A percentile compares a stretch with the other conserved stretches of the same genome.
phyloP scores from a whole-genome alignment of 1,140 invertebrate species.

The Caligus rogercresseyi region DNA sequence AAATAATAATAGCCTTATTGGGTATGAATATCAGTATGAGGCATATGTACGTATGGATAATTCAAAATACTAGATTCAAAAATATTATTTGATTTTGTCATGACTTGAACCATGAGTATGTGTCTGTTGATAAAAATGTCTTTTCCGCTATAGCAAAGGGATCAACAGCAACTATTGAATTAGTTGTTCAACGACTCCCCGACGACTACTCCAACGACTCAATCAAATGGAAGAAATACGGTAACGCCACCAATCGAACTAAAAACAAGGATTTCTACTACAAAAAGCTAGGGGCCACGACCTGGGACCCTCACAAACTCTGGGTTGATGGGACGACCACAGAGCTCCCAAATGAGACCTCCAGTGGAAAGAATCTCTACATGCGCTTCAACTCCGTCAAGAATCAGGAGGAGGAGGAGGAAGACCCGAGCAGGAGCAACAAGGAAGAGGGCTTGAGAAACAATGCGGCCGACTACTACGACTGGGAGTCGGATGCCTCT shows the following conservation, averaged over 20 bases:
- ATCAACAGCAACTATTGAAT: not conserved
- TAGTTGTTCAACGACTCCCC: not conserved
- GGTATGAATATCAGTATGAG: no score
- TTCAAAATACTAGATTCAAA: no score
- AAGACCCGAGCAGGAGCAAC: not conserved
- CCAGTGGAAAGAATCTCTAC: not conserved
- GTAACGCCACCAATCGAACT: not conserved
- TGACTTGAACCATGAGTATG: no score
- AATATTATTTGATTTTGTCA: no score
- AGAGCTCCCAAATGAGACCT: not conserved
- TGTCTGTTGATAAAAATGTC: no score
- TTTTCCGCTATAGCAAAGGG: not conserved
- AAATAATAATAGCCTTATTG: no score
- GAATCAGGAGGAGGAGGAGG: slow-evolving; percentile 3
- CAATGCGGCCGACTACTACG: not conserved
- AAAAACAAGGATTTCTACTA: not conserved
- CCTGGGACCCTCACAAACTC: not conserved
- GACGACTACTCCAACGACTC: not conserved
- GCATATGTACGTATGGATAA: no score
- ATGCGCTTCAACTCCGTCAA: slow-evolving; percentile 10
- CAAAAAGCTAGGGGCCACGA: not conserved
- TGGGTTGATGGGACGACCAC: not conserved
- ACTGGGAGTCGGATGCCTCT: slow-evolving; percentile 1
- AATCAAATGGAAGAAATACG: not conserved
- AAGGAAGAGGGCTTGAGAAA: not conserved